These are phyloP conservation scores for Peromyscus nudipes DNA, from an alignment of 2,797 vertebrate genomes.

Conservation along the genomic window DNA sequence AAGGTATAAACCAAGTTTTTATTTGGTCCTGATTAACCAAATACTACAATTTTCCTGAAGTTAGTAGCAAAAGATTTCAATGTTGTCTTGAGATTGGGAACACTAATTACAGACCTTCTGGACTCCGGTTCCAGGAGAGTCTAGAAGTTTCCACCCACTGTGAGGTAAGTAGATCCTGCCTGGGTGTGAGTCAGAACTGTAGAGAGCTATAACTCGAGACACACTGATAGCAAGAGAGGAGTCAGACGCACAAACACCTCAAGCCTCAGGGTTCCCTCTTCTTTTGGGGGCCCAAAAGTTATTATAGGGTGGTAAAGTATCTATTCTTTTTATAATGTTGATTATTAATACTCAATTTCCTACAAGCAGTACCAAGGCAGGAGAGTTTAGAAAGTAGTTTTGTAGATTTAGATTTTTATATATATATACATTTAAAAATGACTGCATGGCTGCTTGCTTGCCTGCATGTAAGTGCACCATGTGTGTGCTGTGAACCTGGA, in stretches of 20 bases:
- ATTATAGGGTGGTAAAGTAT: conserved; percentile 5
- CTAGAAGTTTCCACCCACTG: not conserved
- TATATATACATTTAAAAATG: conserved; percentile 52
- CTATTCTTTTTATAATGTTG: not conserved
- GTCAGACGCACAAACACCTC: not conserved
- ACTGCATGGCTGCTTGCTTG: not conserved
- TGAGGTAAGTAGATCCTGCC: not conserved
- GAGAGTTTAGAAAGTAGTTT: conserved; percentile 26
- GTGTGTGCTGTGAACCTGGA: not conserved
- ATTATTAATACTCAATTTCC: conserved; percentile 41
- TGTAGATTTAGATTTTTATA: conserved; percentile 3
- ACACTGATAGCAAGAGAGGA: not conserved
- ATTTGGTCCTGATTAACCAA: not conserved
- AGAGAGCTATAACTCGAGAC: not conserved
- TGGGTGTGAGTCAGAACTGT: not conserved
- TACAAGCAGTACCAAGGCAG: conserved; percentile 16
- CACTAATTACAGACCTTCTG: conserved; percentile 35
- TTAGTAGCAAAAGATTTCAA: not conserved
- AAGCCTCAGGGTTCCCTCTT: not conserved
- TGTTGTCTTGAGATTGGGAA: not conserved
- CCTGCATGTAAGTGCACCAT: no score
- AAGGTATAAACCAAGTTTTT: conserved; percentile 37
- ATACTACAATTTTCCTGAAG: conserved; percentile 26
- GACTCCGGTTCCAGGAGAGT: not conserved
- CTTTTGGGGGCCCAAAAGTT: not conserved